These are phyloP conservation scores for Crotalus helleri DNA, from an alignment of 2,113 vertebrate genomes.

Conservation along the genomic window DNA sequence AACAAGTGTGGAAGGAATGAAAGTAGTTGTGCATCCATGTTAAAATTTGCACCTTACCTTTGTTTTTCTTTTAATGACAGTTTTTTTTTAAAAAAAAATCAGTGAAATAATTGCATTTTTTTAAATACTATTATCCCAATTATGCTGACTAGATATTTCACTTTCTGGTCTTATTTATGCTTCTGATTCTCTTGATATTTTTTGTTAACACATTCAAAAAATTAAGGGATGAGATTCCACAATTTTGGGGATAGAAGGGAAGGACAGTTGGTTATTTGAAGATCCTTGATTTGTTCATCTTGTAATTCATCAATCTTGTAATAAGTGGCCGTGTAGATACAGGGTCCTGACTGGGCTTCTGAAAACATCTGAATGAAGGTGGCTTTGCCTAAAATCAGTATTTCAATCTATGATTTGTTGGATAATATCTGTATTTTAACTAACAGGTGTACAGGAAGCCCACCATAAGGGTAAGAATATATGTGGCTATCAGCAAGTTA, in stretches of 20 bases:
- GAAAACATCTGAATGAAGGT: not conserved
- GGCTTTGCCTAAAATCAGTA: slow-evolving; percentile 13
- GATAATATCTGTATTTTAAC: slow-evolving; percentile 80
- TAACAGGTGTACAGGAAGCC: slow-evolving; percentile 83
- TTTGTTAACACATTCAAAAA: not conserved
- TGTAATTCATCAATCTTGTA: not conserved
- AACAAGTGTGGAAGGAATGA: not conserved
- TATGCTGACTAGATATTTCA: not conserved
- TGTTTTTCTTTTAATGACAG: not conserved
- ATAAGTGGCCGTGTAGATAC: not conserved
- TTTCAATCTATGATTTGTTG: slow-evolving; percentile 40
- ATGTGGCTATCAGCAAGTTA: slow-evolving; percentile 61
- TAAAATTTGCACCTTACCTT: not conserved
- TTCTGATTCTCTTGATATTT: not conserved
- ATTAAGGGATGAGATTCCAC: not conserved
- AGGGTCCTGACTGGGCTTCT: not conserved
- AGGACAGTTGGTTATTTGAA: not conserved
- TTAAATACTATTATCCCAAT: not conserved
- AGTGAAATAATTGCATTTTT: not conserved
- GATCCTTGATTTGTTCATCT: not conserved
- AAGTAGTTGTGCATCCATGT: not conserved
- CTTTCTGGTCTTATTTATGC: not conserved
- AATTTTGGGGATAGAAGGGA: not conserved
- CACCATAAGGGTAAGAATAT: slow-evolving; percentile 81
- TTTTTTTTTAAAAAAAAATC: not conserved